Evolutionary conservation across 2,797 vertebrate species (phyloP).

Genomic region (Enteromius unitaeniatus): DNA sequence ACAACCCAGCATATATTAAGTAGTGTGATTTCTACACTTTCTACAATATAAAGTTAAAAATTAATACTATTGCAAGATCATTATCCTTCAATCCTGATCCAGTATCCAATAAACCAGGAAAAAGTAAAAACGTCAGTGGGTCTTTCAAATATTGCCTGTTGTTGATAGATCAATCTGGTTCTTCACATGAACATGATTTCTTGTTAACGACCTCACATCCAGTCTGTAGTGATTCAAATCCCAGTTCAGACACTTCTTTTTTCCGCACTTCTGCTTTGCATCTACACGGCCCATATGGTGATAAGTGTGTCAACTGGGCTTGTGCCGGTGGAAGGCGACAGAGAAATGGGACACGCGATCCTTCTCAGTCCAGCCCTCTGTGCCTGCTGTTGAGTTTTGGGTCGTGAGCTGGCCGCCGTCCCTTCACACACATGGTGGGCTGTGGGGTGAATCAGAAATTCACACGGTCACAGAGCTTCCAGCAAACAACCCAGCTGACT

Average conservation of each 20-base stretch:
- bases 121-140: not conserved
- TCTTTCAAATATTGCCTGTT: not conserved
- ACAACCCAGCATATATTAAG: not conserved
- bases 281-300: not conserved
- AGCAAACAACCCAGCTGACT: conserved; percentile 38
- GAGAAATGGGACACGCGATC: not conserved
- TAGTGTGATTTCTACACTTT: not conserved
- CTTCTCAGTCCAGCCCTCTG: conserved; percentile 11
- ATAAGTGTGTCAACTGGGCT: conserved; percentile 31
- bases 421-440: conserved; percentile 36
- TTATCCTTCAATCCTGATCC: not conserved
- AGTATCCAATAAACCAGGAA: not conserved
- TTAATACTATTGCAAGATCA: not conserved
- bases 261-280: not conserved
- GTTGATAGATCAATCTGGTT: not conserved
- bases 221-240: conserved; percentile 12
- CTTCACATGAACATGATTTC: not conserved
- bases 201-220: not conserved
- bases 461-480: conserved; percentile 37
- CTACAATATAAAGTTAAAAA: not conserved
- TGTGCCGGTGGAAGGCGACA: not conserved
- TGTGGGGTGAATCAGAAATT: conserved; percentile 39
- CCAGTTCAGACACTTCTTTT: not conserved
- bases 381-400: conserved; percentile 25
- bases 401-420: conserved; percentile 31